Evolutionary conservation across 2,113 vertebrate genomes (phyloP), one percentile per base, ranked within the genome.

Genomic region (Baryphthengus martii): DNA sequence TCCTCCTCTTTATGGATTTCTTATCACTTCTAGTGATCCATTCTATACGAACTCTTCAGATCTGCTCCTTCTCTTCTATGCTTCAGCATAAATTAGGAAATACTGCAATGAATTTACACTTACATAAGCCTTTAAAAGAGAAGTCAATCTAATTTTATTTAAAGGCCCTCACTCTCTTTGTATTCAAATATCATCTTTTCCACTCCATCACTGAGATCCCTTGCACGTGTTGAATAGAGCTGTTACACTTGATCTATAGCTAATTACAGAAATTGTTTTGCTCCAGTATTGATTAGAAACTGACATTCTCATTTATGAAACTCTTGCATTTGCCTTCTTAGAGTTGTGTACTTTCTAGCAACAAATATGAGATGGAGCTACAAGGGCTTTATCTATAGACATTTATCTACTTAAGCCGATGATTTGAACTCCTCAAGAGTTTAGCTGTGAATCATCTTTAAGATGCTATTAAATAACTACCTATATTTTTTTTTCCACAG

Each of bases 401-500:
- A 31, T 55, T 37, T 55, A 16, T 37, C 39, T 63, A 13, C 52
- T 61, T 35, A 26, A 49, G 42, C 42, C 58, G 67, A 24, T 39
- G 44, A 61, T 63, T 35, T 47, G 35, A 81, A 59, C 28, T 52
- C 42, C 35, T 42, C 39, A 31, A 7, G 29, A 14, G 3, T 44
- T 81, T 53, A 78, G 23, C 37, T 79, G 3, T 42, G 20, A 74
- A 17, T 11, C 37, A 21, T 29, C 53, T 90, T 53, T 81, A 80
- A 40, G 61, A 42, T 6, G 29, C 35, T 68, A 45, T 16, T 55
- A 55, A 77, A 58, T 18, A 58, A 20, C 44, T 52, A 71, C 8
- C 26, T 79, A 0, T 45, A 18, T 21, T 55, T 56, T 77, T 44
- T 88, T 89, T 31, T 11, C 23, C 40, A 35, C 95, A 99, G 99